Percentiles rank a stretch among this genome's conserved stretches.
Evolutionary conservation across 2,797 vertebrate genomes (phyloP).

Genomic region (Aythya fuligula): DNA sequence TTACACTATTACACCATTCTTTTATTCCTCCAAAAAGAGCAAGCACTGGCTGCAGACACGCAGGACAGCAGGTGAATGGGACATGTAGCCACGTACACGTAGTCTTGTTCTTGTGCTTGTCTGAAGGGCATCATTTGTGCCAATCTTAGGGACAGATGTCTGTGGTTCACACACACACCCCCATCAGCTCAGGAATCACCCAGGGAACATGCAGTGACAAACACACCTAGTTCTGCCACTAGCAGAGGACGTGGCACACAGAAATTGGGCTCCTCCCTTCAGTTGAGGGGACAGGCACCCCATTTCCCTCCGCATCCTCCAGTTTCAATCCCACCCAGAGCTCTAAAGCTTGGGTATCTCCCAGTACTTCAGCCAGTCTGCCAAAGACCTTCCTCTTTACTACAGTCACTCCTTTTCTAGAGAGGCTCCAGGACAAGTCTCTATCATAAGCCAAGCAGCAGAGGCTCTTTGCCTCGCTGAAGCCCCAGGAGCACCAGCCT

Average conservation of each 20-base stretch:
- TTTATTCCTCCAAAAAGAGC: background rate
- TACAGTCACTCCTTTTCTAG: background rate
- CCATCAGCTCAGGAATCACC: background rate
- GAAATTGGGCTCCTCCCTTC: background rate
- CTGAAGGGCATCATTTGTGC: background rate
- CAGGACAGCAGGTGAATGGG: background rate
- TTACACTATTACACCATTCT: background rate
- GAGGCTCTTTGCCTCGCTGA: background rate
- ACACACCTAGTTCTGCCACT: background rate
- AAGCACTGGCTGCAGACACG: rapidly evolving
- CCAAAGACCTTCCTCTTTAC: background rate
- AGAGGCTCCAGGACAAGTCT: background rate
- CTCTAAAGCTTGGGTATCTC: background rate
- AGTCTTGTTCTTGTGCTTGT: background rate
- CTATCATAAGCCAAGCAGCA: background rate
- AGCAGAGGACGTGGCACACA: background rate
- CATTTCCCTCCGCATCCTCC: background rate
- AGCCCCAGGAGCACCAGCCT: background rate
- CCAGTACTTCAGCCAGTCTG: background rate
- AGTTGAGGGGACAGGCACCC: background rate
- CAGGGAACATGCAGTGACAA: background rate
- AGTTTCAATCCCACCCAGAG: background rate
- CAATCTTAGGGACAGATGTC: background rate
- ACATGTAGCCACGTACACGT: rapidly evolving
- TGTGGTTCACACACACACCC: background rate